Percentiles rank a stretch among this genome's conserved stretches.
Conservation (phyloP, 2,888 invertebrate species). For the Coelopa pilipes region DNA sequence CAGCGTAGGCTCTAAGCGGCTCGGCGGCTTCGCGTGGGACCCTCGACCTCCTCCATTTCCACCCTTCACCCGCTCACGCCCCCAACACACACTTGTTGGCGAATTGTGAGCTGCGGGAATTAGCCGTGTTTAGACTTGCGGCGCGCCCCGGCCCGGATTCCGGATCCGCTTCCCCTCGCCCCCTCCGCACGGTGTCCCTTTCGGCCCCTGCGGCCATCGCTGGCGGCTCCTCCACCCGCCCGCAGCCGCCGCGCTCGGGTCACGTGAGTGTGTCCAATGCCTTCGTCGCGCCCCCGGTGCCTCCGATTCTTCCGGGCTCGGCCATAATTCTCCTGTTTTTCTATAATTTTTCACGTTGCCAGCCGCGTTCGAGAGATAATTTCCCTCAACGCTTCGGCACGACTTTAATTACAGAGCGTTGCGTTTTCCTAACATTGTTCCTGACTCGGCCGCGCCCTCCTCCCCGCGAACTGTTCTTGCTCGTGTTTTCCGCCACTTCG, state of each 20-base stretch:
- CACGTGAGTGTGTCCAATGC: slow-evolving; percentile 19
- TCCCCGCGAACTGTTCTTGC: no score
- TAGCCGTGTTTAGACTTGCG: slow-evolving; percentile 26
- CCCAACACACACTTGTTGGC: neutral
- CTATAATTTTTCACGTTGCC: neutral
- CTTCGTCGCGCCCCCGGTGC: no score
- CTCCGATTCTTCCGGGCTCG: no score
- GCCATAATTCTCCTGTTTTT: no score
- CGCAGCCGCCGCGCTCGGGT: no score
- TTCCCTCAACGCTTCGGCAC: slow-evolving; percentile 30
- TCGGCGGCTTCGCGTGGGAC: neutral
- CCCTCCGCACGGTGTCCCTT: no score
- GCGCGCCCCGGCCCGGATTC: neutral
- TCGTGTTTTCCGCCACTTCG: no score
- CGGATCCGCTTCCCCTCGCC: neutral
- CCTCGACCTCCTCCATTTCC: neutral
- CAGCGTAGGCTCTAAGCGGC: neutral
- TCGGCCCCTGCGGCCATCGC: neutral
- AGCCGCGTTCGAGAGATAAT: neutral
- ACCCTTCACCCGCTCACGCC: slow-evolving; percentile 10
- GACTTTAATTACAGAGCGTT: slow-evolving; percentile 28
- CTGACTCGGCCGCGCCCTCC: neutral
- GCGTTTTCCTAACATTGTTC: neutral
- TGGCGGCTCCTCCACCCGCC: neutral
- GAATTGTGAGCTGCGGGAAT: slow-evolving; percentile 28